Conservation (phyloP, 2,797 vertebrate species). For the Channa striata region DNA sequence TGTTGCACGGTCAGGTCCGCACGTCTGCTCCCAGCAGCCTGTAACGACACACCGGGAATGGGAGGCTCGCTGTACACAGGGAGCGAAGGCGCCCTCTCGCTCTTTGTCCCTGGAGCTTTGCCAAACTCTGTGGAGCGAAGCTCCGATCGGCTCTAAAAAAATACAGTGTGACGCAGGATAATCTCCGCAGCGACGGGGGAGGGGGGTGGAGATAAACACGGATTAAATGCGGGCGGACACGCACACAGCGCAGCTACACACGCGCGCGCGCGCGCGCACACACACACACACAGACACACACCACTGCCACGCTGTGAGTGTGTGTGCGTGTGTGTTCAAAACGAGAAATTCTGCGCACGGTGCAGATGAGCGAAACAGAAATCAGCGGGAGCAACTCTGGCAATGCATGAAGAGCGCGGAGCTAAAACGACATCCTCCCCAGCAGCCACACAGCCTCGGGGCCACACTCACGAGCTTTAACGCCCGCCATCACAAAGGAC, state of each 20-base stretch:
- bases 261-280: slow-evolving; percentile 17
- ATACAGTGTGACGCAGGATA: slow-evolving; percentile 82
- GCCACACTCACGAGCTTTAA: slow-evolving; percentile 39
- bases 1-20: neutral
- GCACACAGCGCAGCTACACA: neutral
- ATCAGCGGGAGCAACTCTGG: slow-evolving; percentile 45
- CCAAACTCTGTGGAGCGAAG: slow-evolving; percentile 83
- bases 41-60: slow-evolving; percentile 17
- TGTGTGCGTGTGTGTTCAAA: slow-evolving; percentile 13
- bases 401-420: slow-evolving; percentile 12
- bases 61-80: slow-evolving; percentile 24
- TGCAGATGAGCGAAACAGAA: slow-evolving; percentile 53
- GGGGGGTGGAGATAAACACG: slow-evolving; percentile 80
- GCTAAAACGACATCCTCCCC: slow-evolving; percentile 24
- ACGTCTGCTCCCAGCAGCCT: neutral
- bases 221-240: slow-evolving; percentile 72
- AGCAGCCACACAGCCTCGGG: slow-evolving; percentile 38
- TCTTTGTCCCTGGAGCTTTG: slow-evolving; percentile 84
- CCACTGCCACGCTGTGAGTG: neutral
- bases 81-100: slow-evolving; percentile 78
- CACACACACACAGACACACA: neutral
- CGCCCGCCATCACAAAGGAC: slow-evolving; percentile 32
- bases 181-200: slow-evolving; percentile 81
- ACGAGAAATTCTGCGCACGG: slow-evolving; percentile 50
- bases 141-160: slow-evolving; percentile 74